Evolutionary conservation across 2,113 vertebrate species (phyloP), one percentile per base, ranked within the genome.

Genomic region (Xyliphius kryptos): DNA sequence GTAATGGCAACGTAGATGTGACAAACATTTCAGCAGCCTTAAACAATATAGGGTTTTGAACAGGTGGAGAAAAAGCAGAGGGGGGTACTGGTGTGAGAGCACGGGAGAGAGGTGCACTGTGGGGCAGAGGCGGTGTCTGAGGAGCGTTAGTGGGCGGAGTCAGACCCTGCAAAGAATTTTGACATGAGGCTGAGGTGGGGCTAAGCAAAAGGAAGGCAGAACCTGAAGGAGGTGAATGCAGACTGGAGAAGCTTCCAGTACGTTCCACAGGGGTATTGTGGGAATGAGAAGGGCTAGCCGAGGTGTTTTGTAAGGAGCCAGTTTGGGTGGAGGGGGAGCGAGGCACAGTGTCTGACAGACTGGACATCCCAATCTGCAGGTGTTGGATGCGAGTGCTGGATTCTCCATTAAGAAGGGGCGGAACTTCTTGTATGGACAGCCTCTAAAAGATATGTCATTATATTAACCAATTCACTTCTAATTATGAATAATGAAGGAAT

Each of bases 1-100:
- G 89, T 70, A 90, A 77, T 0, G 89, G 89, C 51, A 91, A 80
- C 0, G 89, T 91, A 6, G 87, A 82, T 10, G 87, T 89, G 12
- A 77, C 71, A 6, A 77, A 86, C 63, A 87, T 68, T 3, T 91
- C 88, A 1, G 72, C 26, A 9, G 66, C 47, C 69, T 76, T 88
- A 74, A 80, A 61, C 60, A 84, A 62, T 74, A 79, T 73, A 20
- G 81, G 73, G 20, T 82, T 80, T 38, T 81, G 70, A 44, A 76
- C 74, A 0, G 61, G 62, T 1, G 79, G 76, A 7, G 74, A 72
- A 37, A 68, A 78, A 1, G 75, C n/a, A 69, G 66, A 82, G 81
- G 69, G 73, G 19, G 82, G 83, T 68, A 87, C 81, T 0, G 87
- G 87, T 9, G 87, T 89, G 76, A 88, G 81, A 63, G 84, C 78